Evolutionary conservation across 2,113 vertebrate genomes (phyloP).

Genomic region (Rhombomys opimus): DNA sequence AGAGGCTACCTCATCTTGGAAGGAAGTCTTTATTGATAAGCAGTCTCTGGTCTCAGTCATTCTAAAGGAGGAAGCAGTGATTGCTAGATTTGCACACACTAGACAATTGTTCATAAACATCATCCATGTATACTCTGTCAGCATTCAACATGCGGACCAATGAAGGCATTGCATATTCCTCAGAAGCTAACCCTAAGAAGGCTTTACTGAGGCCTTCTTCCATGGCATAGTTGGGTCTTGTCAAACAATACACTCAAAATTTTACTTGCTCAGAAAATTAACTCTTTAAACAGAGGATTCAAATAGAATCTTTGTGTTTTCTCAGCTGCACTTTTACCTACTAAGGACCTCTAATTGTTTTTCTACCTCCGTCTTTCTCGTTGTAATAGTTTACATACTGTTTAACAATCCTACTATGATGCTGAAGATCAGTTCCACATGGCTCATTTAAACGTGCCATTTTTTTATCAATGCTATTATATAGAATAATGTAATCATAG

Average conservation of each 20-base stretch:
- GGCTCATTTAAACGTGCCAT: not conserved
- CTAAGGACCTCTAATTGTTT: not conserved
- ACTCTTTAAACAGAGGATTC: not conserved
- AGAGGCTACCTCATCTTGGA: not conserved
- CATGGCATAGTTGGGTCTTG: not conserved
- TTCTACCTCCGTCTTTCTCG: not conserved
- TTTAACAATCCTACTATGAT: not conserved
- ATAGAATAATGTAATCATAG: not conserved
- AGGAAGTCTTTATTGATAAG: not conserved
- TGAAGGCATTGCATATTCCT: not conserved
- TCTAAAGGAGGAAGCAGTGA: not conserved
- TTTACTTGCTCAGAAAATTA: not conserved
- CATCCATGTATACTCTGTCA: not conserved
- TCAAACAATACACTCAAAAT: not conserved
- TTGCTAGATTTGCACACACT: not conserved
- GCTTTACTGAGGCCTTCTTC: not conserved
- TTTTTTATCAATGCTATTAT: not conserved
- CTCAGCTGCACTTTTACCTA: not conserved
- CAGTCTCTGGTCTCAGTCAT: not conserved
- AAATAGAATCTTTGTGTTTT: not conserved
- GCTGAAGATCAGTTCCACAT: not conserved
- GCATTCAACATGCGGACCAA: not conserved
- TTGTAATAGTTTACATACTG: not conserved
- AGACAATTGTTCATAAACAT: not conserved
- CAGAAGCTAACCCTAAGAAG: not conserved